Conservation (phyloP, 1,140 invertebrate species). For the Trachymyrmex septentrionalis region DNA sequence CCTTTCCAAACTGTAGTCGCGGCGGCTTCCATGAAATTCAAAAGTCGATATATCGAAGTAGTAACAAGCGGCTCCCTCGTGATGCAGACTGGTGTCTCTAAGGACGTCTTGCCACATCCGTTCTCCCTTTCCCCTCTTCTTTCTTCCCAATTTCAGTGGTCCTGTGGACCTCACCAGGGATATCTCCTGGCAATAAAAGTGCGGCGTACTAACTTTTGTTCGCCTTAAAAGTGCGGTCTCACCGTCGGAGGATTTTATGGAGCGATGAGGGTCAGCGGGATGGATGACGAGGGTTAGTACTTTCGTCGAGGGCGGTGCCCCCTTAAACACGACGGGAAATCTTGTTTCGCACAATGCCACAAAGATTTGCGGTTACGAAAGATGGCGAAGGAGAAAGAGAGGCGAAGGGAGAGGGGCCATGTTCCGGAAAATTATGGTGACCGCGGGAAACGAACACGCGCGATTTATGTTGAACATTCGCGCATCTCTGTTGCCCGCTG, state of each 20-base stretch:
- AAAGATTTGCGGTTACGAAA: slow-evolving; percentile 54
- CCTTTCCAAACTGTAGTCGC: slow-evolving; percentile 18
- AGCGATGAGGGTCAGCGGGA: slow-evolving; percentile 26
- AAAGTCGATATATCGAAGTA: slow-evolving; percentile 66
- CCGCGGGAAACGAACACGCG: slow-evolving; percentile 48
- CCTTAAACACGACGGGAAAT: slow-evolving; percentile 61
- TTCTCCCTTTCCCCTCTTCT: background rate
- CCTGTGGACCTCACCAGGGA: slow-evolving; percentile 41
- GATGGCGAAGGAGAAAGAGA: background rate
- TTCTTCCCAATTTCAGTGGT: slow-evolving; percentile 67
- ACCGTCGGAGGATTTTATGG: slow-evolving; percentile 66
- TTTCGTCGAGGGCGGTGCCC: slow-evolving; percentile 29
- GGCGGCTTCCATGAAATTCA: slow-evolving; percentile 52
- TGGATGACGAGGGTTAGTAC: slow-evolving; percentile 50
- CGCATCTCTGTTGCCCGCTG: slow-evolving; percentile 21
- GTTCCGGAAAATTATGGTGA: slow-evolving; percentile 56
- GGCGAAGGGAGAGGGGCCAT: background rate
- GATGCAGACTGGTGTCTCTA: slow-evolving; percentile 42
- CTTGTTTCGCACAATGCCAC: slow-evolving; percentile 54
- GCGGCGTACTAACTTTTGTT: slow-evolving; percentile 64
- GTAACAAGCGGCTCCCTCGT: slow-evolving; percentile 51
- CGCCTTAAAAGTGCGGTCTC: slow-evolving; percentile 71
- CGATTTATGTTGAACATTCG: slow-evolving; percentile 62
- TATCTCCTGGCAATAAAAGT: slow-evolving; percentile 68
- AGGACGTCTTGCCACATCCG: slow-evolving; percentile 38